Base-by-base conservation (phyloP, 2,888 invertebrate genomes). In the Ametastegia equiseti region DNA sequence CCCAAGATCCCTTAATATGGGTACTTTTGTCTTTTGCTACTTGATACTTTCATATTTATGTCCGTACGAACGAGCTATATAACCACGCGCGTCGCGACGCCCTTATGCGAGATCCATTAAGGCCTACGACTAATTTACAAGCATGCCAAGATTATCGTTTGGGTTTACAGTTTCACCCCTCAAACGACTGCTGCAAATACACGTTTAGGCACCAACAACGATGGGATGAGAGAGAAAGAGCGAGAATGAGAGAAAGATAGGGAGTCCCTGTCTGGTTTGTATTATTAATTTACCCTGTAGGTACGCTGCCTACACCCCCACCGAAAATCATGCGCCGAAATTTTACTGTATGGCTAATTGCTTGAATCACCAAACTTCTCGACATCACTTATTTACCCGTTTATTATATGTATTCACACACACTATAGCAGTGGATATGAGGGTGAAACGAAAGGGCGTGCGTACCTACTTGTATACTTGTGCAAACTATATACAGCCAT, bases 61-160 rank as follows among this genome's bases (percentile, higher is more conserved):
- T 19, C n/a, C 36, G 19, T 15, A 36, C 2, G n/a, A 39, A 33
- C 65, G 65, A 39, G 19, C 65, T 23, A 67, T 39, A 67, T 39
- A 39, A 67, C 39, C 7, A 27, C 27, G n/a, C 47, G 30, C 30
- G 60, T 47, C n/a, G 27, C 47, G 42, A n/a, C 36, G 54, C 75
- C 54, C 54, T 75, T 75, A 75, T 50, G 50, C 75, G 54, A 75
- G 75, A 75, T 75, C 75, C 75, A 75, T 78, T 63, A 63, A 78
- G 78, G 78, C 60, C 60, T 60, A 78, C 78, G 42, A 78, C 78
- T 78, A 78, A 78, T 78, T 78, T 78, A 78, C 63, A 78, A 78
- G 60, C 78, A 60, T 39, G 78, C 60, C 60, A 78, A 78, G 60
- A 63, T 57, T 78, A 78, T 78, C 78, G 78, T 78, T 78, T 63